Evolutionary conservation across 2,797 vertebrate species (phyloP).

Genomic region (Heliangelus exortis): DNA sequence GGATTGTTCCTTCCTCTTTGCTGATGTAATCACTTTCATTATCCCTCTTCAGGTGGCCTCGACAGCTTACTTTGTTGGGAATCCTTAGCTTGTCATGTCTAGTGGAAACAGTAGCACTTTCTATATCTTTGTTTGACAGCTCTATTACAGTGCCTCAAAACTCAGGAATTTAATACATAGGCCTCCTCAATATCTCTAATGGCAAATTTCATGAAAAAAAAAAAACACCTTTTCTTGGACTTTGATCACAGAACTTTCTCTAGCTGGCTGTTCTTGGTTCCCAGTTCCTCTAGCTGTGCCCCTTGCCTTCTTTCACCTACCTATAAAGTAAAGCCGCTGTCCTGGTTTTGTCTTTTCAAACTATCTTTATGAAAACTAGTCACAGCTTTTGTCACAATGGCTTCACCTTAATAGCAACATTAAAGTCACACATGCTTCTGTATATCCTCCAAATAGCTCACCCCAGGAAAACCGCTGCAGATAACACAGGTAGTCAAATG

Average conservation of each 20-base stretch:
- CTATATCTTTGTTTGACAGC: slow-evolving; percentile 68
- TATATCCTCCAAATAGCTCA: slow-evolving; percentile 48
- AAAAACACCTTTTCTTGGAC: slow-evolving; percentile 12
- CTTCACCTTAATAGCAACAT: slow-evolving; percentile 61
- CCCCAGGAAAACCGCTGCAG: slow-evolving; percentile 34
- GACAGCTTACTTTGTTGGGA: slow-evolving; percentile 66
- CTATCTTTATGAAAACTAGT: slow-evolving; percentile 38
- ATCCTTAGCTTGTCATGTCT: slow-evolving; percentile 71
- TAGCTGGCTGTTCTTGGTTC: slow-evolving; percentile 50
- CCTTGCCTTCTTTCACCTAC: slow-evolving; percentile 59
- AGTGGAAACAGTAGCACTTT: slow-evolving; percentile 65
- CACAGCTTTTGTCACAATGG: slow-evolving; percentile 54
- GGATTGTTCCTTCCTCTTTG: slow-evolving; percentile 73
- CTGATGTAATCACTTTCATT: slow-evolving; percentile 74
- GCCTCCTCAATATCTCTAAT: slow-evolving; percentile 65
- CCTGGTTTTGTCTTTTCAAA: slow-evolving; percentile 67
- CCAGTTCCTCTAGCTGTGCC: slow-evolving; percentile 47
- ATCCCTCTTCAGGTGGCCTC: slow-evolving; percentile 67
- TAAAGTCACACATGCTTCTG: slow-evolving; percentile 52
- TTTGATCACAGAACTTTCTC: slow-evolving; percentile 65
- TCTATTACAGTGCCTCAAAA: slow-evolving; percentile 68
- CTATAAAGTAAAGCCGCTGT: slow-evolving; percentile 24
- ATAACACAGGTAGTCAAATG: slow-evolving; percentile 22
- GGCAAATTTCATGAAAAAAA: slow-evolving; percentile 33
- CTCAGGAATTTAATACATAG: slow-evolving; percentile 69